Evolutionary conservation across 2,113 vertebrate genomes (phyloP).

Genomic region (Chelonoidis abingdonii): DNA sequence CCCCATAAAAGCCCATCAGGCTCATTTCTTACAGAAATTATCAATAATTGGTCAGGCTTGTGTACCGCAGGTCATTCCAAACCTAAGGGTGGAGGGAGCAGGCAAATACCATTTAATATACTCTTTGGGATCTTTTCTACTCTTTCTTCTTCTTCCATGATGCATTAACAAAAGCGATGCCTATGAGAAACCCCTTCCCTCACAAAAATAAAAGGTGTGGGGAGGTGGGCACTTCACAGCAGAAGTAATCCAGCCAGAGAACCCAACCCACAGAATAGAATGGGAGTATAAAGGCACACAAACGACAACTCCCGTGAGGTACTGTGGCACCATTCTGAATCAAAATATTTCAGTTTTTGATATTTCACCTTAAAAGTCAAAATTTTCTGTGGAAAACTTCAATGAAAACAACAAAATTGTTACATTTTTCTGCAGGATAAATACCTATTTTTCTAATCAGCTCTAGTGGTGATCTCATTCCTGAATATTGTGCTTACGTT

Average conservation of each 20-base stretch:
- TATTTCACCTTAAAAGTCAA: constrained; percentile 7
- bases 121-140: constrained; percentile 24
- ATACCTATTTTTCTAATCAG: not conserved
- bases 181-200: not conserved
- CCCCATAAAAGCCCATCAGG: constrained; percentile 31
- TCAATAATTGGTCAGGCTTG: constrained; percentile 55
- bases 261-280: not conserved
- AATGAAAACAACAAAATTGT: not conserved
- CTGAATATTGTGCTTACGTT: not conserved
- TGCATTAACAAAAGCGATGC: not conserved
- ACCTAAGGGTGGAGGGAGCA: constrained; percentile 50
- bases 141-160: not conserved
- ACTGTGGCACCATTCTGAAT: not conserved
- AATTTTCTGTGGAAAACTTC: not conserved
- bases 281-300: not conserved
- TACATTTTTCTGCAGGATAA: not conserved
- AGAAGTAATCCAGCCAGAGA: not conserved
- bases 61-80: constrained; percentile 38
- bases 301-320: not conserved
- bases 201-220: not conserved
- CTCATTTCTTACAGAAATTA: constrained; percentile 56
- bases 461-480: not conserved
- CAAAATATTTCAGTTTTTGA: not conserved
- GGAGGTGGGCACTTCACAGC: not conserved
- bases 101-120: constrained; percentile 56